These are phyloP conservation scores for Centruroides vittatus DNA, from an alignment of 1,140 invertebrate genomes.

Conservation along the genomic window DNA sequence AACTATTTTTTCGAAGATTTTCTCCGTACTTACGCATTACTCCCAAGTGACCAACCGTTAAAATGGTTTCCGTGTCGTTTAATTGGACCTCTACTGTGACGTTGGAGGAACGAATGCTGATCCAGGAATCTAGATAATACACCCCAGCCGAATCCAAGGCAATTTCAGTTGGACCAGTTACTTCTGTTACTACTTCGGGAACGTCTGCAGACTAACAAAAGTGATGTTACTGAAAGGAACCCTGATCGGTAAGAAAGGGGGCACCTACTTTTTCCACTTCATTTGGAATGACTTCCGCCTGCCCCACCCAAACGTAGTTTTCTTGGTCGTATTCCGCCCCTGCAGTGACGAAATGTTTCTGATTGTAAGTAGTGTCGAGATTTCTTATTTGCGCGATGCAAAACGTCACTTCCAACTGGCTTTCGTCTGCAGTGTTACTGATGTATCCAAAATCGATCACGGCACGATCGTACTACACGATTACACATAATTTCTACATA, in stretches of 20 bases:
- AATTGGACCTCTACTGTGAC: constrained; percentile 10
- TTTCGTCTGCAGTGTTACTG: constrained; percentile 4
- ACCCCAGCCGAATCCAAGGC: constrained; percentile 17
- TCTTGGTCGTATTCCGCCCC: constrained; percentile 33
- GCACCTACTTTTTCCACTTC: constrained; percentile 1
- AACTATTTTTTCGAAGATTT: not conserved
- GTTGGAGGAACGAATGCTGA: constrained; percentile 14
- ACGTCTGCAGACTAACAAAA: not conserved
- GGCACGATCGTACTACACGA: constrained; percentile 29
- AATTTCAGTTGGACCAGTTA: constrained; percentile 10
- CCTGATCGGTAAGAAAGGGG: no score
- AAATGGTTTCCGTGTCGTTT: constrained; percentile 9
- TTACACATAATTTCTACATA: no score
- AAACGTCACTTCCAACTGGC: constrained; percentile 25
- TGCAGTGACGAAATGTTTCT: constrained; percentile 30
- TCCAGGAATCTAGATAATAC: constrained; percentile 9
- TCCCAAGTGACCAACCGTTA: constrained; percentile 16
- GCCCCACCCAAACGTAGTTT: constrained; percentile 33
- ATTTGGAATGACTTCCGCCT: constrained; percentile 22
- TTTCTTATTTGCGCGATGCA: constrained; percentile 28
- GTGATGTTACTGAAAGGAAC: no score
- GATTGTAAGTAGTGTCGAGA: constrained; percentile 14
- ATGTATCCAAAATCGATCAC: constrained; percentile 27
- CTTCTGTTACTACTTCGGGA: constrained; percentile 8
- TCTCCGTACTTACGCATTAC: constrained; percentile 10